Evolutionary conservation across 2,797 vertebrate species (phyloP), one percentile per base, ranked within the genome.

Genomic region (Lagocephalus sceleratus): DNA sequence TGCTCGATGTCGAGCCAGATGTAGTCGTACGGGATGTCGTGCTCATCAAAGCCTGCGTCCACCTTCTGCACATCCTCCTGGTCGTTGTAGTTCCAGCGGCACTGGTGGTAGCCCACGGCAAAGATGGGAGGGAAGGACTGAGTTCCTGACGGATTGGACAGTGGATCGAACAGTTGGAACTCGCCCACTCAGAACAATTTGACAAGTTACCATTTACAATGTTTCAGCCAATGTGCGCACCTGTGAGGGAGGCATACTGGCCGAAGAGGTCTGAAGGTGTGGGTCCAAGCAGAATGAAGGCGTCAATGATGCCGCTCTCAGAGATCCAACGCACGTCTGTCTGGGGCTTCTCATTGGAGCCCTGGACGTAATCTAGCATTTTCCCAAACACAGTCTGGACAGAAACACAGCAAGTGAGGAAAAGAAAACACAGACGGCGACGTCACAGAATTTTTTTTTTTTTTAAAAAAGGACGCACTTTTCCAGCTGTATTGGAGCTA

Each of bases 1-100:
- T 98, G 96, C 60, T 98, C 96, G 0, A 98, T 98, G 79, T 98
- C 96, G 11, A 98, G 87, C 96, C 96, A 98, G 59, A 98, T 92
- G 6, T 94, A 93, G 53, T 98, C 96, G 1, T 92, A 95, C 0
- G 94, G 96, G 57, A 98, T 84, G 74, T 94, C 91, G 6, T 97
- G 91, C 23, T 93, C 90, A n/a, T 96, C 95, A 0, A 98, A 96
- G 7, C 94, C 94, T 0, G 75, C 73, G 48, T 94, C 92, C 39
- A 98, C 95, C 0, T 85, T 54, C 5, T 75, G 83, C 54, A 98
- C 94, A 0, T 98, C 96, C 0, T 92, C 93, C 83, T 98, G 94
- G 8, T 98, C 95, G 0, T 95, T 94, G 86, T 98, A 98, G 75
- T 98, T 98, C 96, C 96, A 98, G 70, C 96, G 93, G 82, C 94